phyloP scores from a whole-genome alignment of 2,113 vertebrate genomes.

The Burhinus bistriatus region DNA sequence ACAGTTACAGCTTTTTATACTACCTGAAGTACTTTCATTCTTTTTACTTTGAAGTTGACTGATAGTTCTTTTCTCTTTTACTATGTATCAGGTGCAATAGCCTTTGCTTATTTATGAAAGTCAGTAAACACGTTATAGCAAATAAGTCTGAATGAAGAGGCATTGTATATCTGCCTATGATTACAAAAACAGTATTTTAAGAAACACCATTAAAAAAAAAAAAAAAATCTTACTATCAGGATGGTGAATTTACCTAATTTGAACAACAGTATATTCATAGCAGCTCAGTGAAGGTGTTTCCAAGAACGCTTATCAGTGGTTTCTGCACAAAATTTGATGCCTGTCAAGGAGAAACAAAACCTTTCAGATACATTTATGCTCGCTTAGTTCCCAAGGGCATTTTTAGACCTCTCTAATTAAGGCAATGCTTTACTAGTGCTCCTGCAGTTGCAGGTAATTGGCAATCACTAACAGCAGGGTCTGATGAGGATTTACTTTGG shows the following conservation, averaged over 20 bases:
- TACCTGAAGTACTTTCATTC: accelerated
- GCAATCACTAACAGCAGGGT: slow-evolving; percentile 62
- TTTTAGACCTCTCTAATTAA: slow-evolving; percentile 59
- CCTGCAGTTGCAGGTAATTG: slow-evolving; percentile 66
- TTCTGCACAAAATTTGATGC: not conserved
- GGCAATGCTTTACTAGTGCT: slow-evolving; percentile 37
- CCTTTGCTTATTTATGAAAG: not conserved
- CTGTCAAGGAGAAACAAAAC: not conserved
- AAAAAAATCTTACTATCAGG: not conserved
- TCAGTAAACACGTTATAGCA: not conserved
- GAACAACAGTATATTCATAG: not conserved
- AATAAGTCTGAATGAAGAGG: not conserved
- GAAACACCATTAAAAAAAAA: not conserved
- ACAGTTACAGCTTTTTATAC: not conserved
- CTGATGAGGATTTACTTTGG: slow-evolving; percentile 59
- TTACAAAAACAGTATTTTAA: not conserved
- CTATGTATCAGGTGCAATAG: not conserved
- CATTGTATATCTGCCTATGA: not conserved
- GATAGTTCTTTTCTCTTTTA: not conserved
- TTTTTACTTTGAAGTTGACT: not conserved
- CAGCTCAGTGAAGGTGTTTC: not conserved
- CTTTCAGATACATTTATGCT: slow-evolving; percentile 33
- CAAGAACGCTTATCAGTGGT: not conserved
- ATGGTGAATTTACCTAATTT: not conserved
- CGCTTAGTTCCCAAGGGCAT: slow-evolving; percentile 40